Evolutionary conservation across 2,888 invertebrate genomes (phyloP), one percentile per base, ranked within the genome.

Genomic region (Yponomeuta malinellus): DNA sequence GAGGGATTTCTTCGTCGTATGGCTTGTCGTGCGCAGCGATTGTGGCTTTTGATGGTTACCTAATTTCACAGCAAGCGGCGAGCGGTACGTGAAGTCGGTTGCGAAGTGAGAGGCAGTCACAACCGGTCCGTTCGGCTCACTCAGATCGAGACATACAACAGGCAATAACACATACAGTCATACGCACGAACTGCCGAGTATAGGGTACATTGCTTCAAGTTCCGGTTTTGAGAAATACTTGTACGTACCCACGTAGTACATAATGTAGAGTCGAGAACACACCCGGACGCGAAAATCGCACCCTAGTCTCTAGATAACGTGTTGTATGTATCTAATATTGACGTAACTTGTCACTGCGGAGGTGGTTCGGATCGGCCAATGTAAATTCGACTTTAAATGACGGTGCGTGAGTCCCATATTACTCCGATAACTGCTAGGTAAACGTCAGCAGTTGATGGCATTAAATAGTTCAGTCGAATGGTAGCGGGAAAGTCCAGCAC

Each of bases 91-190:
- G 83, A 83, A 84, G 88, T 92, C 52, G 52, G 52, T 59, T 90
- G 89, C 90, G 81, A 91, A 91, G 91, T 91, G 90, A 91, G 91
- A 92, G 92, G 91, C 90, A 88, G 87, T 81, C 87, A 80, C 85
- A 90, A 91, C 90, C 90, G 90, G 92, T 90, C 83, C 81, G 86
- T 79, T 87, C 83, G 81, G 83, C 83, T 86, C 79, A 85, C 81
- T 88, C 86, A 52, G 86, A 83, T 85, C 86, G 83, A 83, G 82
- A 88, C 85, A 86, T 87, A 88, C 84, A 79, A 80, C 81, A 78
- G 79, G 80, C 76, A 81, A 83, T 79, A 78, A 82, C 71, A 83
- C 79, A 79, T 75, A 79, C 74, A 73, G 72, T 75, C 72, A 75
- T 77, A 75, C 76, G 75, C 72, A 76, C 70, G 72, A 74, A 74